These are phyloP conservation scores for Polydrusus cervinus DNA, from an alignment of 2,888 invertebrate genomes.

Conservation along the genomic window DNA sequence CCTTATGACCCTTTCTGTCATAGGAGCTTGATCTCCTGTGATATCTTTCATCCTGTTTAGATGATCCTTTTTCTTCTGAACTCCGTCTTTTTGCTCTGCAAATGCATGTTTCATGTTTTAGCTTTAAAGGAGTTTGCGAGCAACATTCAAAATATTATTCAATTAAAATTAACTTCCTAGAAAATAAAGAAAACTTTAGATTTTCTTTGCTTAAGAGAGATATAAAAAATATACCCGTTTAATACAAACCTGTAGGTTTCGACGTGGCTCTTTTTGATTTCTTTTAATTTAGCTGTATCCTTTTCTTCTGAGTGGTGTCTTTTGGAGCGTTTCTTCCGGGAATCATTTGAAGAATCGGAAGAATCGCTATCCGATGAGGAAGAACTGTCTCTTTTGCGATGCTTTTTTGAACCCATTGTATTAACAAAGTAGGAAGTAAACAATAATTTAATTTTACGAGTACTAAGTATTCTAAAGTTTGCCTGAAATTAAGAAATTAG, in stretches of 20 bases:
- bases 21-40: conserved; percentile 27
- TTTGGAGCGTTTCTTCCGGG: conserved; percentile 27
- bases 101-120: conserved; percentile 38
- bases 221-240: conserved; percentile 37
- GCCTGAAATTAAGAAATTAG: too few species aligned
- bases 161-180: conserved; percentile 38
- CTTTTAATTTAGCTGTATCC: conserved; percentile 43
- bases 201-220: not conserved
- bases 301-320: conserved; percentile 53
- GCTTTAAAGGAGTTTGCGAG: conserved; percentile 23
- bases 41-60: conserved; percentile 11
- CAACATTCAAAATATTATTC: conserved; percentile 28
- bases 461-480: too few species aligned
- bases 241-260: conserved; percentile 4
- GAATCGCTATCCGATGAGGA: conserved; percentile 54
- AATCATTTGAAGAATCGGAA: conserved; percentile 34
- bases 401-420: conserved; percentile 55
- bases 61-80: conserved; percentile 16
- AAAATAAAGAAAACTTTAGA: conserved; percentile 31
- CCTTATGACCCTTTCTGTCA: conserved; percentile 29
- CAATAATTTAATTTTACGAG: too few species aligned
- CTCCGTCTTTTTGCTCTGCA: conserved; percentile 30
- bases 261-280: conserved; percentile 34
- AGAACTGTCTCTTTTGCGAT: conserved; percentile 54
- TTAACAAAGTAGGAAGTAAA: too few species aligned